Evolutionary conservation across 2,888 invertebrate species (phyloP), one percentile per base, ranked within the genome.

Genomic region (Hipparchia sbordonii): DNA sequence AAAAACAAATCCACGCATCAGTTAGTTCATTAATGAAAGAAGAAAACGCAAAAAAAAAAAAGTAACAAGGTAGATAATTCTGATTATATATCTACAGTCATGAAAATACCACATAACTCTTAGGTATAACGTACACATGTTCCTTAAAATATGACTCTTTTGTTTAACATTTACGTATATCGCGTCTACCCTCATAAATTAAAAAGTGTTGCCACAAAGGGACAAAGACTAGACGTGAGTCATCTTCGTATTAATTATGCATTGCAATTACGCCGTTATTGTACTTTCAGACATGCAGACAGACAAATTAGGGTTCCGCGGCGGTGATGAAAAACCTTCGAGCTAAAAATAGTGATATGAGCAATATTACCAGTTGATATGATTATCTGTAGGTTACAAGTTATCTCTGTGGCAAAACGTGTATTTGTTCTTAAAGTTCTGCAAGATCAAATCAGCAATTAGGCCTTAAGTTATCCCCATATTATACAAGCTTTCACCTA

Each of bases 191-290:
- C 70, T 73, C 76, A 78, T 79, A 80, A 80, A 81, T 81, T 79
- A 80, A 80, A 79, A 77, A 72, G 79, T 77, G 76, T 72, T 67
- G 74, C 79, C 79, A 81, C 82, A 81, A 79, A 78, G 78, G 78
- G 77, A 84, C 84, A 84, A 85, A 80, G 79, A 77, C 77, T 69
- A 51, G 79, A 79, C 71, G 77, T 85, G 84, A 85, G 67, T 85
- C 84, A 85, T 78, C 77, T 75, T 73, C 72, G 75, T 79, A 80
- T 81, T 85, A 84, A 87, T 85, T 85, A 81, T 80, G 76, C 76
- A 74, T 68, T 77, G 81, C 82, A 84, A 83, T 85, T 84, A 82
- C 77, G 61, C 46, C 56, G 81, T 81, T 80, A 80, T 79, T 81
- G 80, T 79, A 74, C 79, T 72, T 74, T 62, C 82, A 76, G 78